Evolutionary conservation across 2,888 invertebrate species (phyloP).

Genomic region (Agrochola lota): DNA sequence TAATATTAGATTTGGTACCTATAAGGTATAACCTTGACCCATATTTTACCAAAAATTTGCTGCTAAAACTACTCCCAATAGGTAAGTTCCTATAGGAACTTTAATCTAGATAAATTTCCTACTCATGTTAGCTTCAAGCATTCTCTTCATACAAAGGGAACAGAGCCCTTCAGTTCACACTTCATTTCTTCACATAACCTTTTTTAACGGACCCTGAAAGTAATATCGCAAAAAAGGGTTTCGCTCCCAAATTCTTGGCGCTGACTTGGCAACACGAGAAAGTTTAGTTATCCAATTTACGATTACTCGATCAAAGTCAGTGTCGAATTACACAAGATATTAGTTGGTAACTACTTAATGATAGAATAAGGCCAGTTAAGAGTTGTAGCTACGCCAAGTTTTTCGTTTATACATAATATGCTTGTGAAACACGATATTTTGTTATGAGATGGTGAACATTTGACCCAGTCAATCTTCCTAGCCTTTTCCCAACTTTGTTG

Average conservation of each 20-base stretch:
- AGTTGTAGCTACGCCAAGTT: neutral
- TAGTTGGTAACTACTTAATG: neutral
- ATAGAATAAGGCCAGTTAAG: neutral
- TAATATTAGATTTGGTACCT: neutral
- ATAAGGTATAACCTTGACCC: neutral
- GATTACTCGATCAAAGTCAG: neutral
- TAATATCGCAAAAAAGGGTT: neutral
- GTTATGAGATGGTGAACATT: neutral
- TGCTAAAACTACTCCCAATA: neutral
- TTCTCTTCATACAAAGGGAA: too few relatives aligned
- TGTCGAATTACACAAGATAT: neutral
- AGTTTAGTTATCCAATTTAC: neutral
- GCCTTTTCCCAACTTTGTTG: too few relatives aligned
- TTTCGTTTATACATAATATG: neutral
- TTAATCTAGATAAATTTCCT: neutral
- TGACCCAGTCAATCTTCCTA: too few relatives aligned
- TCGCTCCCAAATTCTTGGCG: neutral
- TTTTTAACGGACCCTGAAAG: neutral
- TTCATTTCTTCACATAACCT: too few relatives aligned
- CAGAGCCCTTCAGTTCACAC: too few relatives aligned
- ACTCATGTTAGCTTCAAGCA: neutral
- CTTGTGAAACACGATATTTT: neutral
- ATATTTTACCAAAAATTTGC: too few relatives aligned
- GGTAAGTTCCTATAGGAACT: neutral
- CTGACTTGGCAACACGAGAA: neutral